phyloP scores from a whole-genome alignment of 2,888 invertebrate genomes.

The Ectemnius continuus region DNA sequence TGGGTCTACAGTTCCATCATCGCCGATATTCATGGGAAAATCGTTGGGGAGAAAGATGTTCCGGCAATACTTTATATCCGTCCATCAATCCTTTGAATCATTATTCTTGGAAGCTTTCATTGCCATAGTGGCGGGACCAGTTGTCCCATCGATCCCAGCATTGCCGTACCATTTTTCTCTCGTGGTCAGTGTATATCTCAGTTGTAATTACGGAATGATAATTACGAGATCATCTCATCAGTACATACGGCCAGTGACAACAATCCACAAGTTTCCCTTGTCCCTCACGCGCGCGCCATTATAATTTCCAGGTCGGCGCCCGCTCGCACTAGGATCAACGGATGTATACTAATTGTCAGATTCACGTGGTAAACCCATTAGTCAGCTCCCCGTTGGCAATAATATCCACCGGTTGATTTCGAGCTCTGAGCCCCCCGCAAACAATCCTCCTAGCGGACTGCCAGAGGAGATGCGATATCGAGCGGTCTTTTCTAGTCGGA shows the following conservation, averaged over 20 bases:
- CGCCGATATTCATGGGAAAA: conserved; percentile 15
- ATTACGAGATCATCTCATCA: background rate
- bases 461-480: background rate
- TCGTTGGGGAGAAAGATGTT: conserved; percentile 18
- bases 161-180: too few species aligned
- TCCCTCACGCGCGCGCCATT: conserved; percentile 2
- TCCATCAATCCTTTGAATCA: conserved; percentile 22
- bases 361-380: conserved; percentile 6
- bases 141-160: conserved; percentile 19
- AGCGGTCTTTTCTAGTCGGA: background rate
- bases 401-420: conserved; percentile 4
- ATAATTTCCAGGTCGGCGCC: background rate
- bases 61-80: conserved; percentile 21
- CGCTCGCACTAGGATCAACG: background rate
- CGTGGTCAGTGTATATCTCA: too few species aligned
- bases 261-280: background rate
- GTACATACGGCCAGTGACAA: background rate
- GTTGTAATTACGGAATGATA: too few species aligned
- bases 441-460: background rate
- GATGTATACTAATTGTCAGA: conserved; percentile 3
- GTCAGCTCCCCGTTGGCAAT: background rate
- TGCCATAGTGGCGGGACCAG: conserved; percentile 19
- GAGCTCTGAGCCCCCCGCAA: background rate
- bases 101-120: background rate
- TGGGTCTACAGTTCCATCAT: conserved; percentile 22